Evolutionary conservation across 2,888 invertebrate species (phyloP).

Genomic region (Apoderus coryli): DNA sequence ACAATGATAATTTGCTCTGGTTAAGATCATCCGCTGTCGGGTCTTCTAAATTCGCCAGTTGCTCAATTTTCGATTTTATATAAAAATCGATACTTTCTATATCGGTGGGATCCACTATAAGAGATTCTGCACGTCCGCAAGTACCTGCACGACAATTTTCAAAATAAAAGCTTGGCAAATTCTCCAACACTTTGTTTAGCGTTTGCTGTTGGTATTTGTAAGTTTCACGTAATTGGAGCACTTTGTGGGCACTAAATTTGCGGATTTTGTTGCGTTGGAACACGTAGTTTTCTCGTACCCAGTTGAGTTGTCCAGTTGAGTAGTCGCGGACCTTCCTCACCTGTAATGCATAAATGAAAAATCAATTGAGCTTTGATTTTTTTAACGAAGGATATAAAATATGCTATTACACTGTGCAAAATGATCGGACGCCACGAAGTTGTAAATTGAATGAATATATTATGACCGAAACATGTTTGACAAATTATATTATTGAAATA

Average conservation of each 20-base stretch:
- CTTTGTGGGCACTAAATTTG: constrained; percentile 88
- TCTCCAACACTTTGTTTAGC: constrained; percentile 84
- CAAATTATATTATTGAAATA: too few relatives aligned
- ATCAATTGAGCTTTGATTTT: background rate
- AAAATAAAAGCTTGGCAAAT: constrained; percentile 77
- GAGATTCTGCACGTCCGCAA: constrained; percentile 62
- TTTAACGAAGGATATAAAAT: too few relatives aligned
- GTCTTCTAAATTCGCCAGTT: constrained; percentile 39
- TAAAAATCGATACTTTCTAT: constrained; percentile 51
- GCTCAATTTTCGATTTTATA: constrained; percentile 50
- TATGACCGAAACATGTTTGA: too few relatives aligned
- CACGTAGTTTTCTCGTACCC: constrained; percentile 91
- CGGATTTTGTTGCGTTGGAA: constrained; percentile 88
- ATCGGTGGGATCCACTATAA: constrained; percentile 51
- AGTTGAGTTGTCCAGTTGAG: constrained; percentile 78
- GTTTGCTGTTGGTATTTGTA: constrained; percentile 95
- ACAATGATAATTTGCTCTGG: constrained; percentile 57
- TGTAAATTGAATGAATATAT: too few relatives aligned
- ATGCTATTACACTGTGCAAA: background rate
- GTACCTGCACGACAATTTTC: constrained; percentile 85
- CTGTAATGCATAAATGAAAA: constrained; percentile 37
- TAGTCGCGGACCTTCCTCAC: constrained; percentile 85
- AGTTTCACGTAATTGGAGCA: constrained; percentile 75
- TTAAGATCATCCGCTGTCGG: constrained; percentile 34
- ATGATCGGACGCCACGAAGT: too few relatives aligned